Base-by-base conservation (phyloP, 2,888 invertebrate species). In the Campoletis raptor region DNA sequence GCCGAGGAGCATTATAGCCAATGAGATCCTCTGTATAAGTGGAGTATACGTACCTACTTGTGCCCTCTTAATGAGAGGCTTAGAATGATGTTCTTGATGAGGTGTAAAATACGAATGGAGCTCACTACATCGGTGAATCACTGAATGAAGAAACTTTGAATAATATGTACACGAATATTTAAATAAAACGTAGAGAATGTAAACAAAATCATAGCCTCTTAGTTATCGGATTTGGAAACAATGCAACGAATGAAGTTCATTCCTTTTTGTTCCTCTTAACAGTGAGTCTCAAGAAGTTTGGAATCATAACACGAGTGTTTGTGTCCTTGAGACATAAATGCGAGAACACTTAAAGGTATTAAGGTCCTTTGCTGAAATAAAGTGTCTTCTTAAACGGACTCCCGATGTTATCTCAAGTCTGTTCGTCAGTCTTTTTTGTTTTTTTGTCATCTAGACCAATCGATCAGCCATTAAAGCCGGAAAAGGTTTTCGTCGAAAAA, bases 1-100 rank as follows among this genome's bases (percentile, higher is more conserved):
- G 54, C 69, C 74, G 67, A 66, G 36, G 48, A 72, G 73, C 70
- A 82, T 79, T 82, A 45, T 40, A 66, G 57, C 48, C 82, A 82
- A 87, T 82, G 86, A 72, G 45, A 54, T 78, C 24, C 48, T 74
- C 24, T 61, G 48, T 21, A 24, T 66, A 40, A 61, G 30, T 69
- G 15, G 24, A 42, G 61, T 78, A 73, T 67, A 21, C 52, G 37
- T 74, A 61, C 30, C 40, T 40, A 76, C 45, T 61, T 64, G 24
- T 24, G 24, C 45, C 9, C 42, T 37, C 57, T 67, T 74, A 40
- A 74, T 66, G 40, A n/a, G 21, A 54, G 64, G 70, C 67, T 40
- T 48, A 10, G 18, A 48, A 61, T 42, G 37, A 36, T 66, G n/a
- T 52, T 66, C 52, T n/a, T 36, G 45, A 52, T 52, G 76, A 61